These are phyloP conservation scores for Zootoca vivipara DNA, from an alignment of 2,113 vertebrate species.

Conservation along the genomic window DNA sequence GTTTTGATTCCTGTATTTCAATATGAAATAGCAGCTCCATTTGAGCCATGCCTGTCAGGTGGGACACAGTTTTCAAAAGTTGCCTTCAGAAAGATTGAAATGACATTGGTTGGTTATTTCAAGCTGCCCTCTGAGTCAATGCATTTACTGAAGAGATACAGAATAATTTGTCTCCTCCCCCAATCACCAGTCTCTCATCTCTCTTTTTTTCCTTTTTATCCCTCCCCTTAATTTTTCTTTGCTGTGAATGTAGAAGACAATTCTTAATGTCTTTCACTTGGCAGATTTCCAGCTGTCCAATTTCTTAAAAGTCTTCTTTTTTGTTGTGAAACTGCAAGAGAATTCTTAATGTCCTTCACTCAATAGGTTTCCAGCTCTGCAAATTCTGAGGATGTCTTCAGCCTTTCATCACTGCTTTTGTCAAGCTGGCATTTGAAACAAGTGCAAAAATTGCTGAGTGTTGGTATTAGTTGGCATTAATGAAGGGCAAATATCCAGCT, in stretches of 20 bases:
- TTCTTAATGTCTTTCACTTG: slow-evolving; percentile 57
- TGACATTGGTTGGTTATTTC: slow-evolving; percentile 63
- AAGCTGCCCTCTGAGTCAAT: slow-evolving; percentile 39
- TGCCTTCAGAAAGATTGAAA: slow-evolving; percentile 41
- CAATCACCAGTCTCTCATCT: not conserved
- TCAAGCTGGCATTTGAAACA: not conserved
- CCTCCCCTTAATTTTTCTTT: slow-evolving; percentile 21
- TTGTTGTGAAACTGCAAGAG: slow-evolving; percentile 12
- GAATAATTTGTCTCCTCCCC: slow-evolving; percentile 21
- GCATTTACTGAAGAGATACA: slow-evolving; percentile 49
- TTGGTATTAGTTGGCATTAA: not conserved
- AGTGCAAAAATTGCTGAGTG: not conserved
- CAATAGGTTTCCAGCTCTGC: not conserved
- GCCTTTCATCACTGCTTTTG: not conserved
- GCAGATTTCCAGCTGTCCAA: slow-evolving; percentile 29
- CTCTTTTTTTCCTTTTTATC: not conserved
- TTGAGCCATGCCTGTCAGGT: slow-evolving; percentile 60
- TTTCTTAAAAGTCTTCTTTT: not conserved
- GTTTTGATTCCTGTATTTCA: slow-evolving; percentile 53
- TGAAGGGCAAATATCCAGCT: not conserved
- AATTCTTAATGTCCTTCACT: slow-evolving; percentile 57
- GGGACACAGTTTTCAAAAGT: slow-evolving; percentile 36
- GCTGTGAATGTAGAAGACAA: slow-evolving; percentile 31
- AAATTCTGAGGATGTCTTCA: not conserved
- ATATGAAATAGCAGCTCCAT: slow-evolving; percentile 54